Percentiles rank a stretch among this genome's conserved stretches.
phyloP scores from a whole-genome alignment of 1,140 invertebrate species.

The Aphaenogaster floridana region DNA sequence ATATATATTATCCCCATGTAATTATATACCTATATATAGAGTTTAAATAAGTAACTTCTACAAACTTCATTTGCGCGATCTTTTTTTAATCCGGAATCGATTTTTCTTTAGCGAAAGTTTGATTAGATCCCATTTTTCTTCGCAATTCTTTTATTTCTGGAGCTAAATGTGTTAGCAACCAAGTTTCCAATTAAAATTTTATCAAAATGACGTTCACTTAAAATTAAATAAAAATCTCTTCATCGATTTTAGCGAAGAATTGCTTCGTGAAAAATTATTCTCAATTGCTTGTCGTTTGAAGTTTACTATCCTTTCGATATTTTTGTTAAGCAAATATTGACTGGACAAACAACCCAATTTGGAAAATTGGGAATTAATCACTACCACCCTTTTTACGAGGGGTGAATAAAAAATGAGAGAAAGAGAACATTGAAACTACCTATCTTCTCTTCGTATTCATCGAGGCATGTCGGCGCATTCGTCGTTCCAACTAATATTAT shows the following conservation, averaged over 20 bases:
- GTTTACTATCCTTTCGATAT: neutral
- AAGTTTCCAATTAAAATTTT: slow-evolving; percentile 45
- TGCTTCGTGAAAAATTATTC: neutral
- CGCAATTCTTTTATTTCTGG: neutral
- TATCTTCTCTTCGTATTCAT: slow-evolving; percentile 46
- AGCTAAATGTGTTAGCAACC: slow-evolving; percentile 12
- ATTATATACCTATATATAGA: neutral
- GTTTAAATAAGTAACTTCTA: neutral
- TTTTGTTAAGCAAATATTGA: neutral
- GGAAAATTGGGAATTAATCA: neutral
- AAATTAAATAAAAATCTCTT: slow-evolving; percentile 15
- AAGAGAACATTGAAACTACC: slow-evolving; percentile 37
- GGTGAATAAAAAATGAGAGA: neutral
- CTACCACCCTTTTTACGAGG: neutral
- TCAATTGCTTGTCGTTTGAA: neutral
- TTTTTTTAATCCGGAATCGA: neutral
- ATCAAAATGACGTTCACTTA: slow-evolving; percentile 3
- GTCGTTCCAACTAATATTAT: slow-evolving; percentile 70
- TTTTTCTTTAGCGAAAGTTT: slow-evolving; percentile 15
- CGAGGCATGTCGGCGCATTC: slow-evolving; percentile 55
- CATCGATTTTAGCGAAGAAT: neutral
- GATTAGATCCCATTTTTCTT: slow-evolving; percentile 18
- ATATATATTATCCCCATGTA: neutral
- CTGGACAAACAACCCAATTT: neutral
- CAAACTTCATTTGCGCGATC: slow-evolving; percentile 3